These are phyloP conservation scores for Cataglyphis cursor DNA, from an alignment of 2,888 invertebrate species.

Conservation along the genomic window DNA sequence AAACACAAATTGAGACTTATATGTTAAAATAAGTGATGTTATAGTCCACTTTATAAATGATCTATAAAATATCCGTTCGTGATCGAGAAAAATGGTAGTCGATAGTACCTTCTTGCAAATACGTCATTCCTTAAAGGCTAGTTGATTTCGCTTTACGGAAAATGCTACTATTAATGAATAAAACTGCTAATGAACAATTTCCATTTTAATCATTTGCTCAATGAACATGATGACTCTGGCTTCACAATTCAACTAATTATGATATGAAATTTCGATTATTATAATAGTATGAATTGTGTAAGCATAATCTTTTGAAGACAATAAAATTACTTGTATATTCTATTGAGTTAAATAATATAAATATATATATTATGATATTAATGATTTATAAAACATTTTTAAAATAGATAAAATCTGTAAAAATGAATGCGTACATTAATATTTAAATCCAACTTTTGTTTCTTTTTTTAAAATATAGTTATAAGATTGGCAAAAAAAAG, in stretches of 20 bases:
- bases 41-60: constrained; percentile 64
- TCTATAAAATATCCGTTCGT: constrained; percentile 34
- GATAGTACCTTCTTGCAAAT: constrained; percentile 44
- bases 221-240: constrained; percentile 7
- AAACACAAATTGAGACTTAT: constrained; percentile 75
- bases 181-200: constrained; percentile 37
- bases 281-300: constrained; percentile 26
- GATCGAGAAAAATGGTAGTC: constrained; percentile 41
- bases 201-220: constrained; percentile 51
- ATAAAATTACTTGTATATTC: constrained; percentile 70
- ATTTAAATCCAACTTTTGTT: constrained; percentile 3
- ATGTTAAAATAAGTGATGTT: constrained; percentile 57
- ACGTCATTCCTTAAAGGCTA: constrained; percentile 36
- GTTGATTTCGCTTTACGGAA: constrained; percentile 23
- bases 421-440: constrained; percentile 34
- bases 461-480: constrained; percentile 10
- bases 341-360: constrained; percentile 63
- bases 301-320: constrained; percentile 68
- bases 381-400: constrained; percentile 38
- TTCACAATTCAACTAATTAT: constrained; percentile 36
- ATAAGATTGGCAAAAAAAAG: constrained; percentile 13
- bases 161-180: constrained; percentile 40
- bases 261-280: constrained; percentile 28
- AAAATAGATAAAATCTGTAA: constrained; percentile 43
- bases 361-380: constrained; percentile 37